phyloP scores from a whole-genome alignment of 2,113 vertebrate genomes.

The Ptilorrhoa leucosticta region DNA sequence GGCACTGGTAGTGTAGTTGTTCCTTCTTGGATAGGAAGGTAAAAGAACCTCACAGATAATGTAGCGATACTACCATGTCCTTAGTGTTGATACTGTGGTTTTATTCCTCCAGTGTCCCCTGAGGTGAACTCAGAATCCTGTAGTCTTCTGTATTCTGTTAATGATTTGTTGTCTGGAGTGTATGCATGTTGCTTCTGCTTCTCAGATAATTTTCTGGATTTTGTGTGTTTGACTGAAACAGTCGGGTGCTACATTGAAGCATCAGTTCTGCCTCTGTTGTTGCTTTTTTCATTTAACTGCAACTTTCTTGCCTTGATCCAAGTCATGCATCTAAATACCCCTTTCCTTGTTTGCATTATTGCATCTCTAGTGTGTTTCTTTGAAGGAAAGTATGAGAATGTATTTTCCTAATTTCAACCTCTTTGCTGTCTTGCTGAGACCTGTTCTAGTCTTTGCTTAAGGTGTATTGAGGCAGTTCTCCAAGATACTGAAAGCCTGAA shows the following conservation, averaged over 20 bases:
- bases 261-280: neutral
- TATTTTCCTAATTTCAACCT: neutral
- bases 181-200: neutral
- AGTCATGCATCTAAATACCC: neutral
- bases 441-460: neutral
- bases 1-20: neutral
- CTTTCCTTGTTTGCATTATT: neutral
- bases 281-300: neutral
- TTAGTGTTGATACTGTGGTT: neutral
- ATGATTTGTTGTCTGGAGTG: neutral
- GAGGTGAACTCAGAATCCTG: neutral
- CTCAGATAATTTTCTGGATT: neutral
- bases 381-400: neutral
- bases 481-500: neutral
- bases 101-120: neutral
- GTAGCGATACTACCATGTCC: neutral
- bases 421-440: neutral
- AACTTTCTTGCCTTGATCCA: neutral
- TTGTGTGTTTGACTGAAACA: neutral
- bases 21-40: neutral
- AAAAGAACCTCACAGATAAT: neutral
- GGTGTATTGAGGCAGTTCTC: neutral
- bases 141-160: neutral
- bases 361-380: neutral
- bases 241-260: neutral